Percentiles rank a stretch among this genome's conserved stretches.
phyloP scores from a whole-genome alignment of 1,140 invertebrate species.

The Achatina immaculata region DNA sequence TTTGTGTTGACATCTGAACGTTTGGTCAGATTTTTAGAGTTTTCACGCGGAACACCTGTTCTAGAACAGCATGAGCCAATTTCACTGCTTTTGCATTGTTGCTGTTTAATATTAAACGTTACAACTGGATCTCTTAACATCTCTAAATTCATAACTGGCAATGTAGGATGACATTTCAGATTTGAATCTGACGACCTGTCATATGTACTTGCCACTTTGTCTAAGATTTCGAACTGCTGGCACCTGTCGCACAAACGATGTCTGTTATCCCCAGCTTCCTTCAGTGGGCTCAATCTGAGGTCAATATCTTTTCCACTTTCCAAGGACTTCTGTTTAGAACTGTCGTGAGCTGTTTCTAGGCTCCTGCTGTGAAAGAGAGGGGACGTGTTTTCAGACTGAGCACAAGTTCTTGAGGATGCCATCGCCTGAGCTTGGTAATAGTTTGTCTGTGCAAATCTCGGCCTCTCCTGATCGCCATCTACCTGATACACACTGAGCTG shows the following conservation, averaged over 20 bases:
- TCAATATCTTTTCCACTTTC: neutral
- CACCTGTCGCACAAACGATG: neutral
- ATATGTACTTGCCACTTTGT: neutral
- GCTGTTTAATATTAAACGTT: neutral
- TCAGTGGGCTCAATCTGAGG: neutral
- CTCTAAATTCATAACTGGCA: neutral
- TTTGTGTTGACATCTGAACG: neutral
- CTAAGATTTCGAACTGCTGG: neutral
- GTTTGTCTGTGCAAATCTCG: neutral
- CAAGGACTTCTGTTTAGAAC: neutral
- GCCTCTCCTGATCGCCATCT: neutral
- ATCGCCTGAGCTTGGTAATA: neutral
- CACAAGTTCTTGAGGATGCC: neutral
- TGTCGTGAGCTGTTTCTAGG: neutral
- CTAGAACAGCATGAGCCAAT: neutral
- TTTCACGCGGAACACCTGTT: neutral
- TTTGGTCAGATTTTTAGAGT: neutral
- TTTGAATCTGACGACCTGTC: neutral
- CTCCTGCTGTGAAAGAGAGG: neutral
- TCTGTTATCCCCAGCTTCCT: neutral
- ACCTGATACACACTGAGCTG: constrained; percentile 6
- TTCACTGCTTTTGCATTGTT: neutral
- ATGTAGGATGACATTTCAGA: neutral
- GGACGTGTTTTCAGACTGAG: neutral
- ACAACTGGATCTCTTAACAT: neutral